A percentile compares a stretch with the other conserved stretches of the same genome.
Evolutionary conservation across 2,797 vertebrate genomes (phyloP).

Genomic region (Gambusia yucatana): DNA sequence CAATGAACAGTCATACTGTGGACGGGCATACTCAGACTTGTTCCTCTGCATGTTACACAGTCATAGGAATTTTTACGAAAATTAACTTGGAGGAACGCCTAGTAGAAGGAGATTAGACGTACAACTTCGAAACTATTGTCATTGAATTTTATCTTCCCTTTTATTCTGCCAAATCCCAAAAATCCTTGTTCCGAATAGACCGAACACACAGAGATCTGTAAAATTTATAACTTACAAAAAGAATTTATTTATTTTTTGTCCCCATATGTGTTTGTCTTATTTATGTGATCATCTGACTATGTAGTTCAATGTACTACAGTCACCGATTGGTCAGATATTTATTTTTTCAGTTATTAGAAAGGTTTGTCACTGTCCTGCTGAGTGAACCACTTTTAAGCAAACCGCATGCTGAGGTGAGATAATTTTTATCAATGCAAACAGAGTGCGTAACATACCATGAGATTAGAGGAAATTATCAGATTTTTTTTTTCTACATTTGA

Average conservation of each 20-base stretch:
- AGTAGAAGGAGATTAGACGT: not conserved
- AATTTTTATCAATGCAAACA: not conserved
- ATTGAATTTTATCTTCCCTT: not conserved
- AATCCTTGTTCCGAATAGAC: not conserved
- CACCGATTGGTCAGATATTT: not conserved
- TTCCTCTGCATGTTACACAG: constrained; percentile 24
- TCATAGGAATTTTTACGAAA: constrained; percentile 2
- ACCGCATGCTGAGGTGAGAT: not conserved
- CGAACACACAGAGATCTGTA: not conserved
- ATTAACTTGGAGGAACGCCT: not conserved
- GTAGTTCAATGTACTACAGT: not conserved
- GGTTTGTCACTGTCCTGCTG: not conserved
- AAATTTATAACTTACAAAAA: not conserved
- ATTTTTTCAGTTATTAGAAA: not conserved
- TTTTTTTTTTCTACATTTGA: not conserved
- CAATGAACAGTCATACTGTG: constrained; percentile 15
- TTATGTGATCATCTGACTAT: not conserved
- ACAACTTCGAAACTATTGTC: not conserved
- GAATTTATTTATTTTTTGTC: too few species aligned
- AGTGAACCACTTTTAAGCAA: not conserved
- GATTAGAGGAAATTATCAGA: not conserved
- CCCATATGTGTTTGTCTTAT: not conserved
- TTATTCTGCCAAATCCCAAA: not conserved
- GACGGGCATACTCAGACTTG: constrained; percentile 78
- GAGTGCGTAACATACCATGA: not conserved